A percentile compares a stretch with the other conserved stretches of the same genome.
phyloP scores from a whole-genome alignment of 2,888 invertebrate genomes.

The Eilema depressum region DNA sequence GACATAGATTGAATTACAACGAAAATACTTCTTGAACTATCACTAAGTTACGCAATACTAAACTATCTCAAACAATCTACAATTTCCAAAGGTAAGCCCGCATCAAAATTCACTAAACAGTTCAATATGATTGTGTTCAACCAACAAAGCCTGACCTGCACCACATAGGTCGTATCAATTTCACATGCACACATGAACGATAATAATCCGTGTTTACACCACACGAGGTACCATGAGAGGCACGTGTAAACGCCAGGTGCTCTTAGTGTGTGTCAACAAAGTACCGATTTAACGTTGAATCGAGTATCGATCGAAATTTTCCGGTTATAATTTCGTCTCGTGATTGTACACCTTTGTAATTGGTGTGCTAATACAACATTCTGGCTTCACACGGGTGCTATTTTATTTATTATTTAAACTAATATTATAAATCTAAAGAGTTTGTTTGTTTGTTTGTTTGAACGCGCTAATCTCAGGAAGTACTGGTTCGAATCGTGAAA shows the following conservation, averaged over 20 bases:
- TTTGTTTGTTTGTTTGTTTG: too few relatives aligned
- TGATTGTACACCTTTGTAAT: not conserved
- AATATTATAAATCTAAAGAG: too few relatives aligned
- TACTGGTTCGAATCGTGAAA: too few relatives aligned
- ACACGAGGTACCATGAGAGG: slow-evolving; percentile 20
- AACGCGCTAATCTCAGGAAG: too few relatives aligned
- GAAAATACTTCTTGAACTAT: not conserved
- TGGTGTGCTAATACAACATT: too few relatives aligned
- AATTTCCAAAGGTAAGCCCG: not conserved
- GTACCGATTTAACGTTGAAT: slow-evolving; percentile 18
- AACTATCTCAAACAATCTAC: not conserved
- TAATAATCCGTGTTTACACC: slow-evolving; percentile 31
- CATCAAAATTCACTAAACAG: slow-evolving; percentile 6
- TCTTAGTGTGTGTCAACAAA: slow-evolving; percentile 25
- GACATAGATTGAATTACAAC: not conserved
- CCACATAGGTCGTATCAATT: slow-evolving; percentile 29
- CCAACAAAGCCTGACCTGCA: slow-evolving; percentile 11
- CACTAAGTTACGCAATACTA: not conserved
- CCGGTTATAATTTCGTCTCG: not conserved
- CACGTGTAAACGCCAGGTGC: slow-evolving; percentile 30
- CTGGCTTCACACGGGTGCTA: not conserved
- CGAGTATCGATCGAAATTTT: slow-evolving; percentile 3
- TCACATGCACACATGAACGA: slow-evolving; percentile 26
- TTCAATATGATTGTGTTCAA: slow-evolving; percentile 3
- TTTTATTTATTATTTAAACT: not conserved